Evolutionary conservation across 2,797 vertebrate genomes (phyloP).

Genomic region (Falco novaeseelandiae): DNA sequence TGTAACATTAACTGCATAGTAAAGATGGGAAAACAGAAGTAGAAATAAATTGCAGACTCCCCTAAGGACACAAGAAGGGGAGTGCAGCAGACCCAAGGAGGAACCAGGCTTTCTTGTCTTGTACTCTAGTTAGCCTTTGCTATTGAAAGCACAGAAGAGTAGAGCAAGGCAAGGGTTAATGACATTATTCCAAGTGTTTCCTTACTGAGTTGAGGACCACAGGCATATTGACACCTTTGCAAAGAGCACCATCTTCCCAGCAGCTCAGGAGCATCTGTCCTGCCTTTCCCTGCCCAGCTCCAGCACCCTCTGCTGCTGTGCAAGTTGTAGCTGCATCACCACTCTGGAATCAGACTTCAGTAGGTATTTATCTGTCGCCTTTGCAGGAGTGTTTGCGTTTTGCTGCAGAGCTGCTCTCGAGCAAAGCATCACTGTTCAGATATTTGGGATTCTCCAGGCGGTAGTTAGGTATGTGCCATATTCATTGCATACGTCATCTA

Average conservation of each 20-base stretch:
- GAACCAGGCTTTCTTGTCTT: rapidly evolving
- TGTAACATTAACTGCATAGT: not conserved
- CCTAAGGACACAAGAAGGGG: rapidly evolving
- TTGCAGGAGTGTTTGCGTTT: not conserved
- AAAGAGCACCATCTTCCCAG: not conserved
- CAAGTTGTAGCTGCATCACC: rapidly evolving
- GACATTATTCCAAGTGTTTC: not conserved
- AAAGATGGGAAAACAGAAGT: not conserved
- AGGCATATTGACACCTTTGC: not conserved
- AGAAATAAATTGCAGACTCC: not conserved
- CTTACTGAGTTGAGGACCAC: not conserved
- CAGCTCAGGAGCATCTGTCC: not conserved
- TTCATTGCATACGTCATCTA: not conserved
- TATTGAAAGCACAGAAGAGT: not conserved
- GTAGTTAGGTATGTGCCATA: not conserved
- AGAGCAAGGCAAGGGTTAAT: not conserved
- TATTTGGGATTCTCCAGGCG: not conserved
- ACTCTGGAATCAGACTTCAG: not conserved
- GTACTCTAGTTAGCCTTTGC: not conserved
- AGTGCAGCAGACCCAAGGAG: not conserved
- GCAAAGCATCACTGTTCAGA: not conserved
- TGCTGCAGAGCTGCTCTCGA: not conserved
- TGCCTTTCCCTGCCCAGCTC: not conserved
- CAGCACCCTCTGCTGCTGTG: not conserved
- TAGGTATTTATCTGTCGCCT: not conserved